Percentiles rank a stretch among this genome's conserved stretches.
phyloP scores from a whole-genome alignment of 2,797 vertebrate species.

The Anabas testudineus region DNA sequence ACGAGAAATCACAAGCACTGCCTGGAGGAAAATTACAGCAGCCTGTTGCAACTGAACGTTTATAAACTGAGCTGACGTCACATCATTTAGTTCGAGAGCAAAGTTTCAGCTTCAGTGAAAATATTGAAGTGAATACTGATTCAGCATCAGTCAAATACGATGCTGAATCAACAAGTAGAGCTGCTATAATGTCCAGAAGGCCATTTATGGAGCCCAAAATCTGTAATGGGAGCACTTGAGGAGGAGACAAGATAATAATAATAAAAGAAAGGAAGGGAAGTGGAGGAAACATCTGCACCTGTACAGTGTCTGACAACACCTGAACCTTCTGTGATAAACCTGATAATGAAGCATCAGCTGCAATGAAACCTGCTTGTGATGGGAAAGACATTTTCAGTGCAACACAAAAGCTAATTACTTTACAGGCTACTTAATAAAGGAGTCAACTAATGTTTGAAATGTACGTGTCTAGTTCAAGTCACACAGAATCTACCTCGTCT shows the following conservation, averaged over 20 bases:
- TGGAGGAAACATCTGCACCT: background rate
- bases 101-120: background rate
- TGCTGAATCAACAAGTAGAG: background rate
- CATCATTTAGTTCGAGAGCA: background rate
- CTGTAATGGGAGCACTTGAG: background rate
- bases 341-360: background rate
- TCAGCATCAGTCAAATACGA: conserved; percentile 1
- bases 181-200: background rate
- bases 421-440: background rate
- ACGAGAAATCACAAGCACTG: background rate
- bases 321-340: background rate
- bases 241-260: background rate
- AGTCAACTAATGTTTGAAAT: background rate
- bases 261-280: background rate
- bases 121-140: conserved; percentile 1
- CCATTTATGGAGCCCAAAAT: conserved; percentile 5
- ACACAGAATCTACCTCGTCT: too few species aligned
- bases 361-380: background rate
- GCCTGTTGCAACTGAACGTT: background rate
- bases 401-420: background rate
- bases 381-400: background rate
- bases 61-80: background rate
- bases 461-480: too few species aligned
- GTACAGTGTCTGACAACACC: background rate
- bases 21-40: background rate